A percentile compares a stretch with the other conserved stretches of the same genome.
Evolutionary conservation across 2,113 vertebrate genomes (phyloP).

Genomic region (Anolis sagrei): DNA sequence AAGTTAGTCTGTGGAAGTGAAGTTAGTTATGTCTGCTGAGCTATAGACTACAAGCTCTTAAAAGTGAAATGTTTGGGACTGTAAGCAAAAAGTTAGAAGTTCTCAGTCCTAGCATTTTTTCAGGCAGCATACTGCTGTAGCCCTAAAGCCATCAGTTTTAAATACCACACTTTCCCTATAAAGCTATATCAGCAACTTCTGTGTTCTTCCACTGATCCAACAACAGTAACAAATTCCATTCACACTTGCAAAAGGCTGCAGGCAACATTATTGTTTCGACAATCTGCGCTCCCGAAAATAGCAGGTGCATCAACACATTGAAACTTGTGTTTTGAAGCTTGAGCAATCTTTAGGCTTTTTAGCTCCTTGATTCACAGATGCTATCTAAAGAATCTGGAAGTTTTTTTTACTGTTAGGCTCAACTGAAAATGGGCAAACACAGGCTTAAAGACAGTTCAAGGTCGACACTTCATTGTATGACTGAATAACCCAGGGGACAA

Average conservation of each 20-base stretch:
- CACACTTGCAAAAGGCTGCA: constrained; percentile 53
- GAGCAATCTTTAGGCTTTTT: neutral
- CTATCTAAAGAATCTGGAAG: constrained; percentile 1
- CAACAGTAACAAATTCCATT: constrained; percentile 28
- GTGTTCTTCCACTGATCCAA: constrained; percentile 36
- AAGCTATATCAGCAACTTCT: constrained; percentile 41
- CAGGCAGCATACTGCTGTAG: constrained; percentile 49
- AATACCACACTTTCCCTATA: constrained; percentile 23
- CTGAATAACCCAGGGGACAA: neutral
- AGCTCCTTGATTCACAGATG: constrained; percentile 21
- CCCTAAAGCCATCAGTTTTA: constrained; percentile 8
- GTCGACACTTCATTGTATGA: neutral
- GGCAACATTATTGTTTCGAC: constrained; percentile 47
- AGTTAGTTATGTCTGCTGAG: constrained; percentile 22
- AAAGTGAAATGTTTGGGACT: constrained; percentile 49
- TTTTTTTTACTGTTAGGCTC: neutral
- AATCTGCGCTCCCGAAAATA: constrained; percentile 55
- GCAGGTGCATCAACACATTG: constrained; percentile 20
- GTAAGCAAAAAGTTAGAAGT: constrained; percentile 38
- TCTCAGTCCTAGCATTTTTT: constrained; percentile 51
- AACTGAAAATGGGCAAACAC: neutral
- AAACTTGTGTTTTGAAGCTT: constrained; percentile 41
- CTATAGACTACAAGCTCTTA: constrained; percentile 29
- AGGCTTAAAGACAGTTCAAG: neutral
- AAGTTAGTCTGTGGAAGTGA: neutral